Conservation (phyloP, 2,113 vertebrate species). For the Irena cyanogastra region DNA sequence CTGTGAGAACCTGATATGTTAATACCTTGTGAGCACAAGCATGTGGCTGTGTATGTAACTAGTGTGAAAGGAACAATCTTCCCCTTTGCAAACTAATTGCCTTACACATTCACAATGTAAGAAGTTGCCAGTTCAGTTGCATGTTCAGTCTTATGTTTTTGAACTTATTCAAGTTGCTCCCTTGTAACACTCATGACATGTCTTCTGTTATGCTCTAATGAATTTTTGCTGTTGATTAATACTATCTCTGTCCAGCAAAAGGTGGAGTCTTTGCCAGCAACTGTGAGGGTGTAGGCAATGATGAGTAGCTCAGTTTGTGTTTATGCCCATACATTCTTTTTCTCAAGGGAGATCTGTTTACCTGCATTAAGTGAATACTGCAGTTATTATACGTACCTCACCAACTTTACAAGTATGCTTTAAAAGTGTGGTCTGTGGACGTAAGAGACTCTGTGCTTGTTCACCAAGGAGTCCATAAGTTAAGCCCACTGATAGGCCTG, state of each 20-base stretch:
- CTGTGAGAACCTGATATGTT: not conserved
- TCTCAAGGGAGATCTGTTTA: not conserved
- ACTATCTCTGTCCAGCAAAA: conserved; percentile 42
- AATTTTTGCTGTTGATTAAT: conserved; percentile 61
- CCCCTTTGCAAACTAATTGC: not conserved
- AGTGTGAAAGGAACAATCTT: not conserved
- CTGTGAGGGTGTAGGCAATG: conserved; percentile 26
- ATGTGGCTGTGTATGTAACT: not conserved
- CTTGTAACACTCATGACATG: not conserved
- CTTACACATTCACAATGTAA: not conserved
- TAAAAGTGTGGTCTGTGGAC: not conserved
- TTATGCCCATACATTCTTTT: not conserved
- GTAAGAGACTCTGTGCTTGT: not conserved
- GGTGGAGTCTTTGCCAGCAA: conserved; percentile 32
- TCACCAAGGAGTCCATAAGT: not conserved
- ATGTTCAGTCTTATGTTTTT: not conserved
- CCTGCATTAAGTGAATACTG: not conserved
- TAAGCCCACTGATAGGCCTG: not conserved
- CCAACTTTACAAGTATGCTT: not conserved
- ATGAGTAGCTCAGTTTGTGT: not conserved
- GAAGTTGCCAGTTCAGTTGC: not conserved
- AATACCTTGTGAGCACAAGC: not conserved
- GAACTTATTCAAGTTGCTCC: not conserved
- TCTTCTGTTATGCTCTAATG: conserved; percentile 28
- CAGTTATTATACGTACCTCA: not conserved